Percentiles rank a stretch among this genome's conserved stretches.
phyloP scores from a whole-genome alignment of 1,140 invertebrate species.

The Drosophila nikananu region DNA sequence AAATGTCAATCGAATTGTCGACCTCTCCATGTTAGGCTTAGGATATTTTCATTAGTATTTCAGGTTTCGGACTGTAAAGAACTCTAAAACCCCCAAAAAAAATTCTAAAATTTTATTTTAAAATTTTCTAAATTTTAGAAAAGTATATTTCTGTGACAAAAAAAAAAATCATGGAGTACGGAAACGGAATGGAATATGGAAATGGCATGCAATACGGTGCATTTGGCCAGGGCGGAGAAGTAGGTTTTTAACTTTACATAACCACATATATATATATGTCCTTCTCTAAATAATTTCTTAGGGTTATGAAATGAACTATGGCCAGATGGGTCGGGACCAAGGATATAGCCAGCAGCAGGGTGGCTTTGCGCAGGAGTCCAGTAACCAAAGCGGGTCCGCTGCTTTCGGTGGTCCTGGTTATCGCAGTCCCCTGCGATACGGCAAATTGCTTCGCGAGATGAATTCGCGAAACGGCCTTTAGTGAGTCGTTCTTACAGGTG shows the following conservation, averaged over 20 bases:
- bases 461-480: slow-evolving; percentile 73
- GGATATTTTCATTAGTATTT: slow-evolving; percentile 18
- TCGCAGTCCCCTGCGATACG: slow-evolving; percentile 64
- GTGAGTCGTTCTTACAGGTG: slow-evolving; percentile 21
- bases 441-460: slow-evolving; percentile 60
- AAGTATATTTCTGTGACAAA: slow-evolving; percentile 9
- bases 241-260: neutral
- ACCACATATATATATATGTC: neutral
- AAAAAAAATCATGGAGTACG: slow-evolving; percentile 56
- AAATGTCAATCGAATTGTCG: neutral
- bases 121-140: slow-evolving; percentile 29
- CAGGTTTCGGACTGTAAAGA: slow-evolving; percentile 60
- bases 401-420: slow-evolving; percentile 62
- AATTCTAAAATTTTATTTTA: slow-evolving; percentile 24
- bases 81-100: slow-evolving; percentile 30
- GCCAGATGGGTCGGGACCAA: slow-evolving; percentile 6
- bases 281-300: neutral
- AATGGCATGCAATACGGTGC: slow-evolving; percentile 54
- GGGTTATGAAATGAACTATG: slow-evolving; percentile 41
- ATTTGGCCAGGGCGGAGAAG: slow-evolving; percentile 50
- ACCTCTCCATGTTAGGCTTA: neutral
- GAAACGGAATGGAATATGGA: slow-evolving; percentile 59
- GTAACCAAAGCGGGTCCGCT: slow-evolving; percentile 47
- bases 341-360: slow-evolving; percentile 31
- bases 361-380: slow-evolving; percentile 42